Evolutionary conservation across 1,140 invertebrate species (phyloP).

Genomic region (Papilio helenus): DNA sequence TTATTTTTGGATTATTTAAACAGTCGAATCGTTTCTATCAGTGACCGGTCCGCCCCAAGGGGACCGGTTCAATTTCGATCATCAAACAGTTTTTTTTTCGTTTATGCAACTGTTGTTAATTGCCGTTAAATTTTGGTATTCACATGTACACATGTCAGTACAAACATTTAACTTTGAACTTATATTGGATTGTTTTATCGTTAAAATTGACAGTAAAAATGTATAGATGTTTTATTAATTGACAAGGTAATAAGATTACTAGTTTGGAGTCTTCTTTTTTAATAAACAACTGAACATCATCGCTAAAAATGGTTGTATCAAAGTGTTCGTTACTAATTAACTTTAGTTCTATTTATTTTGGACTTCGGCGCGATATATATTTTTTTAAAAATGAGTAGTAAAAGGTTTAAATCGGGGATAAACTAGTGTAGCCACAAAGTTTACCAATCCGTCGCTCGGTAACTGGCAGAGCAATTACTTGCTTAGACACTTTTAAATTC

Average conservation of each 20-base stretch:
- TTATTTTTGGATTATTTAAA: constrained; percentile 82
- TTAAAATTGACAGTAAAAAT: too few relatives aligned
- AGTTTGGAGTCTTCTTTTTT: too few relatives aligned
- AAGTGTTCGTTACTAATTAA: too few relatives aligned
- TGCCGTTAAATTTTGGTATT: constrained; percentile 52
- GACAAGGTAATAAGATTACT: too few relatives aligned
- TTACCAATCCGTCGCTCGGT: constrained; percentile 50
- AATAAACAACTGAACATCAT: too few relatives aligned
- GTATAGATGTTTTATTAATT: too few relatives aligned
- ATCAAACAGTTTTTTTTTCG: constrained; percentile 65
- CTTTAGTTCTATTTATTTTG: too few relatives aligned
- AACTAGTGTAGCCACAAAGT: constrained; percentile 36
- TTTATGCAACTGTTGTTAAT: constrained; percentile 68
- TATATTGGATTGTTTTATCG: background rate
- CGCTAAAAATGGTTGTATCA: too few relatives aligned
- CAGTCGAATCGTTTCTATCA: constrained; percentile 55
- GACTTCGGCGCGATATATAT: too few relatives aligned
- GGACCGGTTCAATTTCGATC: constrained; percentile 59
- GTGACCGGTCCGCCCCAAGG: constrained; percentile 43
- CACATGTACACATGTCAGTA: constrained; percentile 7
- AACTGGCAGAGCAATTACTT: constrained; percentile 81
- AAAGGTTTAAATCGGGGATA: background rate
- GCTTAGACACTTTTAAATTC: constrained; percentile 77
- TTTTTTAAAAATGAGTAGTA: background rate
- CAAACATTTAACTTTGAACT: constrained; percentile 1